Percentiles rank a stretch among this genome's conserved stretches.
phyloP scores from a whole-genome alignment of 2,113 vertebrate species.

The Zosterops hypoxanthus region DNA sequence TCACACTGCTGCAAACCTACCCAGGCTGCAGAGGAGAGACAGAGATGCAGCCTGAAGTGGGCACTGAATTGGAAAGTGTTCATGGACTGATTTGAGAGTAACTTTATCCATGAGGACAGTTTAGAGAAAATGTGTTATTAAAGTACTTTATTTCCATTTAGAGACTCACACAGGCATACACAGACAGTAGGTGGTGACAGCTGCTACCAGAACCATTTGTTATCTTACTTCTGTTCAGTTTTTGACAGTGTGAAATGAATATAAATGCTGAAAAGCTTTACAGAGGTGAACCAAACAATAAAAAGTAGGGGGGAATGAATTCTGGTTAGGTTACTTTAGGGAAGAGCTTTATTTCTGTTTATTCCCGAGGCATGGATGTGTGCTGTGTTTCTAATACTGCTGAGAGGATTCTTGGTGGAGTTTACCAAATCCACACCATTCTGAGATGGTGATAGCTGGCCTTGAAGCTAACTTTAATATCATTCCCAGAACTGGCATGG shows the following conservation, averaged over 20 bases:
- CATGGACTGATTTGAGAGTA: slow-evolving; percentile 54
- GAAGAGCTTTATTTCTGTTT: slow-evolving; percentile 62
- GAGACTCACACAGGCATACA: slow-evolving; percentile 65
- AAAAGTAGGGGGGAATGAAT: slow-evolving; percentile 13
- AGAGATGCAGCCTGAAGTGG: slow-evolving; percentile 15
- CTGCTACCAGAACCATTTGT: slow-evolving; percentile 65
- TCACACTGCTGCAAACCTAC: background rate
- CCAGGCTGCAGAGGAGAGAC: background rate
- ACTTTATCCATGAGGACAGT: slow-evolving; percentile 52
- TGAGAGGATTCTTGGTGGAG: background rate
- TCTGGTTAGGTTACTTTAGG: slow-evolving; percentile 36
- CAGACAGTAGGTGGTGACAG: slow-evolving; percentile 67
- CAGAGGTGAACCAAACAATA: slow-evolving; percentile 61
- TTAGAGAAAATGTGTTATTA: slow-evolving; percentile 70
- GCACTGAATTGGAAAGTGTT: slow-evolving; percentile 38
- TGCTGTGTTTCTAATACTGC: background rate
- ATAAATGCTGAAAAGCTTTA: slow-evolving; percentile 52
- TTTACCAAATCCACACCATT: background rate
- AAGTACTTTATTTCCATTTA: slow-evolving; percentile 72
- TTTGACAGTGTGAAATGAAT: slow-evolving; percentile 61
- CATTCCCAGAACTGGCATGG: slow-evolving; percentile 12
- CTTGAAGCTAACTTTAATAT: slow-evolving; percentile 4
- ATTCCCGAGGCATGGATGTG: slow-evolving; percentile 27
- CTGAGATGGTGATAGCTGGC: background rate
- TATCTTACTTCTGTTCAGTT: slow-evolving; percentile 67